Percentiles rank a stretch among this genome's conserved stretches.
Conservation (phyloP, 2,113 vertebrate species). For the Columba janthina region DNA sequence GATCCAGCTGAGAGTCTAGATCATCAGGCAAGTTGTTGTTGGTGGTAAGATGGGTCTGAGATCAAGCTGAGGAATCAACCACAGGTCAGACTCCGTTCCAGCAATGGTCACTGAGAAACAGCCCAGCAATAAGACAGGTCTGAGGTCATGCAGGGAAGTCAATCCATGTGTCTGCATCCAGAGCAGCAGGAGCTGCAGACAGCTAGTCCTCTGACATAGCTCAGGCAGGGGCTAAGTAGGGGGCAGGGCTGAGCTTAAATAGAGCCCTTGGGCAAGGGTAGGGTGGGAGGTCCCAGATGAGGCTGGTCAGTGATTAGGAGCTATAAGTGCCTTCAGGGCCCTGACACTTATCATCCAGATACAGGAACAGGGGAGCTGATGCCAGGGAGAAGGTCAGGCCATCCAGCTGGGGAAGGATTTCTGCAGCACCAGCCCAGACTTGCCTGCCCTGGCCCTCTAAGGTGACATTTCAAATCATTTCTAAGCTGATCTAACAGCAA, state of each 20-base stretch:
- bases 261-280: neutral
- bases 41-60: neutral
- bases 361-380: neutral
- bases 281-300: neutral
- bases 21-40: accelerated
- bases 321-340: neutral
- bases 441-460: neutral
- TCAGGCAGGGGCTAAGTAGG: accelerated
- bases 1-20: neutral
- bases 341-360: neutral
- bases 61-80: neutral
- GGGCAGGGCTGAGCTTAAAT: neutral
- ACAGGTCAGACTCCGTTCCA: neutral
- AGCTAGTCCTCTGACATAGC: accelerated
- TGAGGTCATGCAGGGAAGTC: neutral
- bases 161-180: accelerated
- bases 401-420: neutral
- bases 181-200: neutral
- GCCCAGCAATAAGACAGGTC: accelerated
- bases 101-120: accelerated
- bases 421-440: neutral
- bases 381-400: neutral
- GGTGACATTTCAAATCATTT: neutral
- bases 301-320: neutral
- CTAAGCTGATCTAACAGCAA: neutral